Evolutionary conservation across 2,113 vertebrate genomes (phyloP), one percentile per base, ranked within the genome.

Genomic region (human): DNA sequence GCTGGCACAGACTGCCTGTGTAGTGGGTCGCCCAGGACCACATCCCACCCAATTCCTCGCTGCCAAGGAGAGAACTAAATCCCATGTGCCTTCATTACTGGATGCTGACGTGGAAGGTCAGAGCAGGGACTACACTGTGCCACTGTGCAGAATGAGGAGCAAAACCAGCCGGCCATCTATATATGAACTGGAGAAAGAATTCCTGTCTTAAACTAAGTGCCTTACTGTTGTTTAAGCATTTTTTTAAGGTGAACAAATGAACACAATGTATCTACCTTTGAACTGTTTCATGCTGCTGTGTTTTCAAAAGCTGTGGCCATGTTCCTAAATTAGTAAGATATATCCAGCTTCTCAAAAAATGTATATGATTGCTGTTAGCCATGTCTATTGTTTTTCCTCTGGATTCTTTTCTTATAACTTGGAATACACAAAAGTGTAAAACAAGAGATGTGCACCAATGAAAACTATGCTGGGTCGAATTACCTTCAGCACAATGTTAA

Each of bases 121-220:
- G 98, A 99, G 99, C 94, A 98, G 98, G 87, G 99, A 99, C 98
- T 98, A 98, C 98, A 99, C 99, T 0, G 99, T 99, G 93, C 99
- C 99, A 61, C 98, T 99, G 66, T 99, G 99, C 96, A 98, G 99
- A 97, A 99, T 99, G 93, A 99, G 99, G 98, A 99, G 98, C 92
- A 98, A 99, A 55, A 97, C 98, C 2, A 97, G 96, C 45, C 98
- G 98, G 6, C 97, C 99, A 1, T 98, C 99, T 6, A 98, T 99
- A 96, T 99, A 99, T 22, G 99, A 99, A 98, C 99, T 99, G 98
- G 99, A 99, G 96, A 99, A 99, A 93, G 99, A 99, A 90, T 99
- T 99, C 98, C 98, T 99, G 97, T 99, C 99, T 0, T 99, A 88
- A 83, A 80, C 22, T 40, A 98, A 98, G 96, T 98, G 98, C 98